These are phyloP conservation scores for Xiphophorus maculatus DNA, from an alignment of 2,113 vertebrate genomes.

Conservation along the genomic window DNA sequence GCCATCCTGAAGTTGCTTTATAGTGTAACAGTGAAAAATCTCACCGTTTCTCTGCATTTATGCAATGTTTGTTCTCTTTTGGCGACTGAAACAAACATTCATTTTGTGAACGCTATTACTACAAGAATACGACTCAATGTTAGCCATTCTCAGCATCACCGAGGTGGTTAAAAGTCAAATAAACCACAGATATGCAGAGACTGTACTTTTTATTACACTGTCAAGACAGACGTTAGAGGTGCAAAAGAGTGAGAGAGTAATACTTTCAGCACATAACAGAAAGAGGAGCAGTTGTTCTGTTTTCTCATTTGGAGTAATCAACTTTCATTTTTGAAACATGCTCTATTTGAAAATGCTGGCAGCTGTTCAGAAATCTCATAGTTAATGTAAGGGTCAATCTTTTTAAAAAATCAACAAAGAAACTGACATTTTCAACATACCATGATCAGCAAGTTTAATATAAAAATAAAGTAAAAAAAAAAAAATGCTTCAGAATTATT, in stretches of 20 bases:
- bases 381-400: no score
- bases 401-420: neutral
- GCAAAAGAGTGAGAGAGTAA: neutral
- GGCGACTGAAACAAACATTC: neutral
- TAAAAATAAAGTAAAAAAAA: neutral
- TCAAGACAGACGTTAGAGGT: no score
- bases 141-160: no score
- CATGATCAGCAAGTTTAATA: neutral
- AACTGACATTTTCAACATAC: neutral
- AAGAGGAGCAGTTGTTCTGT: neutral
- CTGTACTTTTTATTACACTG: no score
- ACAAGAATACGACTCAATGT: neutral
- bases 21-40: slow-evolving; percentile 8
- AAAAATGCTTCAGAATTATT: neutral
- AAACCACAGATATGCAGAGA: no score
- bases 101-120: neutral
- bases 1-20: slow-evolving; percentile 10
- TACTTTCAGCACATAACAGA: neutral
- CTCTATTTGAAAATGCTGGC: no score
- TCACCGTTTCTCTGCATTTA: slow-evolving; percentile 1
- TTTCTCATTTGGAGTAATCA: neutral
- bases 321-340: neutral
- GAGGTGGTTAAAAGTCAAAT: no score
- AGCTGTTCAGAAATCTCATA: no score
- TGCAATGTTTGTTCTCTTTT: slow-evolving; percentile 8